Percentiles rank a stretch among this genome's conserved stretches.
phyloP scores from a whole-genome alignment of 2,797 vertebrate species.

The Falco novaeseelandiae region DNA sequence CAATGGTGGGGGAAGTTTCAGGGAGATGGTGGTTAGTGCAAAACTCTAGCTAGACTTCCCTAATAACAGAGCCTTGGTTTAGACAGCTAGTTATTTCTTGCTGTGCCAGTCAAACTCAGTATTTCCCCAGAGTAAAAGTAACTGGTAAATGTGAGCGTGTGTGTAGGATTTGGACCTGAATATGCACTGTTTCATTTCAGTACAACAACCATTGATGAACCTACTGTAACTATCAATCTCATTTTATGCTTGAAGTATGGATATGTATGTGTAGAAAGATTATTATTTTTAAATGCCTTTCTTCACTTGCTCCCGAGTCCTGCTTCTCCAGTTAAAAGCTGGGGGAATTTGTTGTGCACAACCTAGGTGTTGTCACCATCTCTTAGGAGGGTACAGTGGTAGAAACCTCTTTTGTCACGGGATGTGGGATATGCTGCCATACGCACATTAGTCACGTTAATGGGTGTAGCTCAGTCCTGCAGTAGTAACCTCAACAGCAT shows the following conservation, averaged over 20 bases:
- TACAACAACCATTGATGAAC: neutral
- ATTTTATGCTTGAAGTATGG: neutral
- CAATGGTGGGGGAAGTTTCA: neutral
- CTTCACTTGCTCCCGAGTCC: neutral
- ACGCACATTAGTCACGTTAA: neutral
- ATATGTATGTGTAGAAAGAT: neutral
- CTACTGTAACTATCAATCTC: neutral
- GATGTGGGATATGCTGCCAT: accelerated
- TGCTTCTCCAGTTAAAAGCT: neutral
- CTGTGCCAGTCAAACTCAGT: neutral
- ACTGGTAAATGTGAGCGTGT: accelerated
- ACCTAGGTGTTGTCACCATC: neutral
- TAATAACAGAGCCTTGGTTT: neutral
- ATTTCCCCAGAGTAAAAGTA: neutral
- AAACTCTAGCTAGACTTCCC: neutral
- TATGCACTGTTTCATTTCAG: neutral
- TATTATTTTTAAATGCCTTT: neutral
- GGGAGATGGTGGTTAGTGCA: neutral
- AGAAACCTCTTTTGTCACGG: neutral
- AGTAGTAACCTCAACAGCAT: neutral
- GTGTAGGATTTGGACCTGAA: neutral
- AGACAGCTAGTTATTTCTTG: neutral
- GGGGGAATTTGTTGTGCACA: neutral
- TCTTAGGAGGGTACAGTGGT: neutral
- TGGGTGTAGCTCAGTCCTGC: neutral